Evolutionary conservation across 2,797 vertebrate genomes (phyloP), one percentile per base, ranked within the genome.

Genomic region (Poeciliopsis turneri): DNA sequence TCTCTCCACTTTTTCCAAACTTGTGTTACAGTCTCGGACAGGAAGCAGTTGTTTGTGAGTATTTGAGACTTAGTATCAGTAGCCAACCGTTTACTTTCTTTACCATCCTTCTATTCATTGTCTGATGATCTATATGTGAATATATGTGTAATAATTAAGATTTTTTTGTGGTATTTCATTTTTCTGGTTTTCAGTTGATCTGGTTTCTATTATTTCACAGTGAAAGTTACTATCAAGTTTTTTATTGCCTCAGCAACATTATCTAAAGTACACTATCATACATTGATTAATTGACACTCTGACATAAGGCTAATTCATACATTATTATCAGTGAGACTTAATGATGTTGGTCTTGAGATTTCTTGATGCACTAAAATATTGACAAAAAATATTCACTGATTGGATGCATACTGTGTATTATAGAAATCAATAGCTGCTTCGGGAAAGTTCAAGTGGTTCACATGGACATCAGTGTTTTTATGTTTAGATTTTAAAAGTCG

Each of bases 31-130:
- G 95, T 90, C 89, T 87, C 83, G 78, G 80, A 92, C 90, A 90
- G 92, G 92, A 92, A 90, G 82, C 92, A 68, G 85, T 81, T 93
- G 90, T 93, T 88, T 95, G 95, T 96, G 92, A 96, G 95, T 96
- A 96, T 93, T 90, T 91, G 73, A 84, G 78, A 84, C 73, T 79
- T 76, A 75, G 46, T 55, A 75, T 82, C 77, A 77, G 70, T 78
- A 47, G 47, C 75, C 72, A 74, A 36, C 16, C 72, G 49, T 83
- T 84, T 45, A 46, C 83, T 83, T 84, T 87, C 77, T 68, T 82
- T 77, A 70, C 77, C 78, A 57, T 53, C n/a, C 45, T 82, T 90
- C 83, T 76, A 20, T 70, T 82, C 88, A 81, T 83, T 41, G 83
- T 84, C 82, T 47, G 12, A 69, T 84, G 69, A 81, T 77, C 64